Evolutionary conservation across 2,113 vertebrate species (phyloP).

Genomic region (Hippocampus guttulatus): DNA sequence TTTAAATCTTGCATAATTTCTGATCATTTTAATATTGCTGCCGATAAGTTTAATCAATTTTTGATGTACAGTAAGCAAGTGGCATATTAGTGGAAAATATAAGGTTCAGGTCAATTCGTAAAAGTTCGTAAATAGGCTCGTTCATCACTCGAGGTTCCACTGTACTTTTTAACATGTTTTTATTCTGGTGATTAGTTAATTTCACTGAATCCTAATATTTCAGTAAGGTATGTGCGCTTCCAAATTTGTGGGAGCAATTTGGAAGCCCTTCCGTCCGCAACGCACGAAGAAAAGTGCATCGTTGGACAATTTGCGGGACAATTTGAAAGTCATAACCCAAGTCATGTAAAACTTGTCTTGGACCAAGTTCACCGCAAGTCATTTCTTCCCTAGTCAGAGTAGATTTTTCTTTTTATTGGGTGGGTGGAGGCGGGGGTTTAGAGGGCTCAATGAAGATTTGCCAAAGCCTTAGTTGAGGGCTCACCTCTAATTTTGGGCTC

Average conservation of each 20-base stretch:
- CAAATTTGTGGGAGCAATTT: background rate
- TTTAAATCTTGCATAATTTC: no score
- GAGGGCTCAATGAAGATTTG: conserved; percentile 43
- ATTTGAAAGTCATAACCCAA: background rate
- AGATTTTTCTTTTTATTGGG: conserved; percentile 21
- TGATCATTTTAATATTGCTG: no score
- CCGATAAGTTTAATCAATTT: no score
- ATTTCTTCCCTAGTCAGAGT: conserved; percentile 18
- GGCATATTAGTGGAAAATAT: no score
- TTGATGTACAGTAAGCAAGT: no score
- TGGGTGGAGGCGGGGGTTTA: conserved; percentile 24
- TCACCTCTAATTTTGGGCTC: conserved; percentile 60
- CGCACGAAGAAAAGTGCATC: background rate
- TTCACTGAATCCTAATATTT: background rate
- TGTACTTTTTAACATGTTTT: background rate
- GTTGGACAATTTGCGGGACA: background rate
- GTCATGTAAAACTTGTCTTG: conserved; percentile 12
- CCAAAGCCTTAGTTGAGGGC: conserved; percentile 34
- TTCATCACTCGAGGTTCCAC: background rate
- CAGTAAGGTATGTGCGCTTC: no score
- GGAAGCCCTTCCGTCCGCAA: background rate
- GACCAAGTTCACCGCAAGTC: conserved; percentile 3
- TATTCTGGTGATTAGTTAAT: background rate
- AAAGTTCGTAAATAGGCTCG: no score
- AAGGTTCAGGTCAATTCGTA: no score